Conservation (phyloP, 2,797 vertebrate species). For the Chelidonichthys spinosus region DNA sequence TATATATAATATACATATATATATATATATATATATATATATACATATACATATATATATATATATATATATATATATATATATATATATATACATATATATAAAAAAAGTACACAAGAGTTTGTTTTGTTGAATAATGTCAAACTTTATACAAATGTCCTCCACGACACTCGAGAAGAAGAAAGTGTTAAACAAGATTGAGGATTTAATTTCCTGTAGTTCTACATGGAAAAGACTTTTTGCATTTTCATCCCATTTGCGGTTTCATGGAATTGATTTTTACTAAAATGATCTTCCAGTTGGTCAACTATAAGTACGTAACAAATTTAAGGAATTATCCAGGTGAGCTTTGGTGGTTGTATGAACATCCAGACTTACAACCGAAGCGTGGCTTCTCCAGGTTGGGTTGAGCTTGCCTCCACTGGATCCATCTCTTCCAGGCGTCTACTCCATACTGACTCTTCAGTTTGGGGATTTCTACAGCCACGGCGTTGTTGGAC, state of each 20-base stretch:
- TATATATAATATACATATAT: no score
- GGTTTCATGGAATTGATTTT: not conserved
- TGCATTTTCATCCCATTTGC: not conserved
- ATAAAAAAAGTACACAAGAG: not conserved
- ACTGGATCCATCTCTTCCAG: conserved; percentile 96
- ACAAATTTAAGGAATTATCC: not conserved
- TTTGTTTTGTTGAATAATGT: not conserved
- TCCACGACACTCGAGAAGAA: not conserved
- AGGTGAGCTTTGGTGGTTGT: not conserved
- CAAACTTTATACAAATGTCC: not conserved
- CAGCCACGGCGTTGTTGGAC: not conserved
- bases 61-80: no score
- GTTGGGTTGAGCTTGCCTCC: conserved; percentile 91
- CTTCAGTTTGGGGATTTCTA: conserved; percentile 83
- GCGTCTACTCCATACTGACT: conserved; percentile 94
- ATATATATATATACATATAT: no score
- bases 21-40: no score
- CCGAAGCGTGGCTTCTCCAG: conserved; percentile 89
- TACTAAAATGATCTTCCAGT: not conserved
- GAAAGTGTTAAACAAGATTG: not conserved
- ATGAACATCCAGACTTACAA: conserved; percentile 79
- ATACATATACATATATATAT: no score
- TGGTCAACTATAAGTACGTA: not conserved
- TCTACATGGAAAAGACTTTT: not conserved
- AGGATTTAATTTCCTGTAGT: no score